Base-by-base conservation (phyloP, 1,140 invertebrate genomes). In the Gryllus bimaculatus region DNA sequence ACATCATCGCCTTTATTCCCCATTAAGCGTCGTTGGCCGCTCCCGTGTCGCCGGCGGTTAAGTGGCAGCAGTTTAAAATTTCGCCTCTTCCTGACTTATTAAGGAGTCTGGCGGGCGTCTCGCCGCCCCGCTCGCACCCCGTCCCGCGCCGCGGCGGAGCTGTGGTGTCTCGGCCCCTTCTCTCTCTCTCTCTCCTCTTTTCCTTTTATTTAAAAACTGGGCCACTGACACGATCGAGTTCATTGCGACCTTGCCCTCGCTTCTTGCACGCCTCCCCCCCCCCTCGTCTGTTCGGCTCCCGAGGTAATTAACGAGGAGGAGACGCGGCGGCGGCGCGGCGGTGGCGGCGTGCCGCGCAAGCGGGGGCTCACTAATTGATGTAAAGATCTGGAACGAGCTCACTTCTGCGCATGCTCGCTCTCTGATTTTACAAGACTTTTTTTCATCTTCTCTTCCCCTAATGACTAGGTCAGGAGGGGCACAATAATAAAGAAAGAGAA, bases 381-480 rank as follows among this genome's bases (percentile, higher is more conserved):
- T 75, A 79, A 79, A 75, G 48, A 78, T 78, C 77, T 78, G 77
- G 77, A 48, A 79, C 66, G 74, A 79, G 73, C 74, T 12, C 47
- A 47, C 39, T n/a, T 26, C n/a, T n/a, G 78, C 73, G 74, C 78
- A 49, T 75, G 73, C 73, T 15, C 78, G n/a, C 78, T 47, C 78
- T 49, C 47, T n/a, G 18, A 13, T 75, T 75, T 75, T 73, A 49
- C 78, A 49, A 39, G 78, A 47, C 47, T 75, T 74, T 79, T 75
- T 79, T 79, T 48, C 8, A 79, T 79, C 76, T 77, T 73, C 54
- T 39, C 7, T 66, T 7, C 54, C 54, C 54, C 77, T 47, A 79
- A 79, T 79, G 79, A 79, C 79, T 79, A 76, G 79, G 79, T 79
- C 79, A 79, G 79, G 79, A 79, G 79, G 75, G 79, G 79, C 54